Evolutionary conservation across 1,140 invertebrate species (phyloP).

Genomic region (Conopomorpha cramerella): DNA sequence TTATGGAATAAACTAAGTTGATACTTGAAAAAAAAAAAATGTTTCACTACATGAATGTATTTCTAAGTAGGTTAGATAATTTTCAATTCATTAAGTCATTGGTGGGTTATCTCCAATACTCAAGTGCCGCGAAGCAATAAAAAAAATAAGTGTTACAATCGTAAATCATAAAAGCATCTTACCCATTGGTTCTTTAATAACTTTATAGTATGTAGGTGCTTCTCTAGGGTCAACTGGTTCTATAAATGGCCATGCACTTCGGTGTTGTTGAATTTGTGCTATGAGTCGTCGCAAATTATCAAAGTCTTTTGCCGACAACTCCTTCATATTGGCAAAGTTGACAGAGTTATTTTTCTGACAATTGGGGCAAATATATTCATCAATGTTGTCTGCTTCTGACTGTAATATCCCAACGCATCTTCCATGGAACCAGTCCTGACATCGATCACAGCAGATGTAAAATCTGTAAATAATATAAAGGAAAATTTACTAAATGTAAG

Average conservation of each 20-base stretch:
- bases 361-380: slow-evolving; percentile 95
- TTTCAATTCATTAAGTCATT: too few species aligned
- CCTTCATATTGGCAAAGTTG: slow-evolving; percentile 89
- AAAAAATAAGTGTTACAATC: slow-evolving; percentile 6
- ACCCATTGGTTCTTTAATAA: slow-evolving; percentile 99
- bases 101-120: too few species aligned
- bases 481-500: too few species aligned
- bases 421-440: slow-evolving; percentile 99
- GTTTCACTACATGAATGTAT: too few species aligned
- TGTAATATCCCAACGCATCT: slow-evolving; percentile 95
- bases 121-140: too few species aligned
- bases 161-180: too few species aligned
- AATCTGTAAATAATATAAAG: slow-evolving; percentile 66
- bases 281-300: slow-evolving; percentile 83
- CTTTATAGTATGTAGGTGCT: slow-evolving; percentile 96
- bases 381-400: slow-evolving; percentile 91
- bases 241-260: slow-evolving; percentile 96
- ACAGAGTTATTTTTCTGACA: slow-evolving; percentile 89
- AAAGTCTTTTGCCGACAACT: slow-evolving; percentile 80
- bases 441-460: slow-evolving; percentile 97
- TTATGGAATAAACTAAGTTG: too few species aligned
- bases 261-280: slow-evolving; percentile 92
- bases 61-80: too few species aligned
- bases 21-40: too few species aligned
- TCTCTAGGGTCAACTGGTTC: slow-evolving; percentile 94